Base-by-base conservation (phyloP, 1,140 invertebrate genomes). In the Drosophila grimshawi region DNA sequence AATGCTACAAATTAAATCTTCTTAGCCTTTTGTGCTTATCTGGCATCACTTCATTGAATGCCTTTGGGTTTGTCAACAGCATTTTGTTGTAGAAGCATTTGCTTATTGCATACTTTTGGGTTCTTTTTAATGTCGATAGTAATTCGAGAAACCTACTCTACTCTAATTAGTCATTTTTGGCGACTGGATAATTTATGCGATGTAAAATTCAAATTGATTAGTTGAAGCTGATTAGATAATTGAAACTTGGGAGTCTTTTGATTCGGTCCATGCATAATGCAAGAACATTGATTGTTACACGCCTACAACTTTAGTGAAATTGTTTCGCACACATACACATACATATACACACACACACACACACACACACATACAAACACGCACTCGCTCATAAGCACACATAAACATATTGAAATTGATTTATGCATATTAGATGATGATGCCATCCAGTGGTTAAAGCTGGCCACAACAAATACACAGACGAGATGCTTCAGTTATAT, bases 401-500 rank as follows among this genome's bases (percentile, higher is more conserved):
- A 37, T 10, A 2, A 41, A 41, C 2, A 39, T 64, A 30, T 29
- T 41, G 51, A 72, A 76, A 76, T 76, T 85, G 72, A 80, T 72
- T 77, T 80, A 77, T 83, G 77, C 68, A 62, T 76, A 85, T 59
- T 76, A 75, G 62, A 80, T 80, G 70, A 51, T 32, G 55, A 30
- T 46, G 48, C 30, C n/a, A 35, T 33, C 11, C 43, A 39, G 19
- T n/a, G 49, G 10, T 32, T 51, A 11, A 33, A 29, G 5, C 29
- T 53, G 5, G 37, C 4, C 41, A 35, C 19, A 19, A 19, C 43
- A 81, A 33, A 76, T 55, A 65, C 62, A 72, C 60, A 45, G 11
- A 32, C 35, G 5, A 3, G 19, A 56, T 59, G 41, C 29, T 30
- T 6, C 57, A 35, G 11, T 4, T 39, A 11, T 33, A 39, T 4